Conservation (phyloP, 2,888 invertebrate genomes). For the Endomychus coccineus region DNA sequence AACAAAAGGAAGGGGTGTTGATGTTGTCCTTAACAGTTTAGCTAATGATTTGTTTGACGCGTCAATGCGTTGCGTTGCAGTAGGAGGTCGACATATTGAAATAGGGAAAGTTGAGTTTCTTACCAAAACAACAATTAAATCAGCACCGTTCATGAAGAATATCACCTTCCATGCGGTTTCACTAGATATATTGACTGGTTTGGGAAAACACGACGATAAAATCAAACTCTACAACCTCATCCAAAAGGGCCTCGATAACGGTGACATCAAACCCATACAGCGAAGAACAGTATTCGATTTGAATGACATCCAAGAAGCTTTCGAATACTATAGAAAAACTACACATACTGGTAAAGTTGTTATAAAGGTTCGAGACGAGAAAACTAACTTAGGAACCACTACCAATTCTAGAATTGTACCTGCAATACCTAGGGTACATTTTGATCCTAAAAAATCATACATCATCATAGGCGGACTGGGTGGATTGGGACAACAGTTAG, state of each 20-base stretch:
- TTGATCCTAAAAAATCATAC: constrained; percentile 63
- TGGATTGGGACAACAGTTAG: constrained; percentile 86
- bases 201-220: too few species aligned
- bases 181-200: too few species aligned
- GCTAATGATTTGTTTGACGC: constrained; percentile 52
- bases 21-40: constrained; percentile 55
- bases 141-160: constrained; percentile 10
- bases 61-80: constrained; percentile 36
- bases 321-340: constrained; percentile 42
- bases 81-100: constrained; percentile 51
- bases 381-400: constrained; percentile 11
- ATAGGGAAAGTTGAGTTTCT: constrained; percentile 58
- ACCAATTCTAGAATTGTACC: constrained; percentile 5
- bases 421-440: constrained; percentile 48
- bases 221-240: too few species aligned
- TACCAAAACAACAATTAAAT: constrained; percentile 43
- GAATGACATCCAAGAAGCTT: constrained; percentile 50
- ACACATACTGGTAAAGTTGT: constrained; percentile 55
- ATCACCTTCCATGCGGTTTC: constrained; percentile 11
- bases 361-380: constrained; percentile 31
- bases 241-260: constrained; percentile 45
- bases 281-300: constrained; percentile 45
- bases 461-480: constrained; percentile 77
- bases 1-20: constrained; percentile 52
- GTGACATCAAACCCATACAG: constrained; percentile 51